phyloP scores from a whole-genome alignment of 2,797 vertebrate species.

The Capromys pilorides region DNA sequence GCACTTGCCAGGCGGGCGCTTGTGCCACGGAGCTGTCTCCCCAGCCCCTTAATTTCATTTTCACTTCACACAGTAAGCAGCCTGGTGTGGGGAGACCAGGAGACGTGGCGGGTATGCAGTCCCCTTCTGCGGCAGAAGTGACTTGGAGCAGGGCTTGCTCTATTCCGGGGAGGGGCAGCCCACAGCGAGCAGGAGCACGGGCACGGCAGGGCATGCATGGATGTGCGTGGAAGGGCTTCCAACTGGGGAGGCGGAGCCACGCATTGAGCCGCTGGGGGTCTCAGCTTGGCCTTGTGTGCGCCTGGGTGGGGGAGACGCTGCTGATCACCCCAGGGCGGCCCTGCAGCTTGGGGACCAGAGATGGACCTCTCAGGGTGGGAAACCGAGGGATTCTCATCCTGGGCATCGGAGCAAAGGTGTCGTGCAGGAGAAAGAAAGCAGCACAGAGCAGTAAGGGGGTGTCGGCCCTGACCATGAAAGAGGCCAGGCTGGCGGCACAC shows the following conservation, averaged over 20 bases:
- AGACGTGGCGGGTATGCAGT: fast-evolving
- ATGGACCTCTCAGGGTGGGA: background rate
- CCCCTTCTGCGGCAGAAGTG: too few species aligned
- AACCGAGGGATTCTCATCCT: background rate
- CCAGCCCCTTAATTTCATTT: background rate
- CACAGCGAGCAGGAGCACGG: background rate
- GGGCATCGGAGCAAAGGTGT: background rate
- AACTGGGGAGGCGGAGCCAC: background rate
- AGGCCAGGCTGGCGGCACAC: background rate
- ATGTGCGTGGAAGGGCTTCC: background rate
- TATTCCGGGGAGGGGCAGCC: background rate
- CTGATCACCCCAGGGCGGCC: too few species aligned
- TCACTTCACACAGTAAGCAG: background rate
- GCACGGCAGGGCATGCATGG: too few species aligned
- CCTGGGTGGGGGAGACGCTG: too few species aligned
- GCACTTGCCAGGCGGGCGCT: too few species aligned
- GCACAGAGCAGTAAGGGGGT: background rate
- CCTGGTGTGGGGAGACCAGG: too few species aligned
- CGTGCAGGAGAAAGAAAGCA: background rate
- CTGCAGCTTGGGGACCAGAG: background rate
- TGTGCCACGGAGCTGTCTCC: too few species aligned
- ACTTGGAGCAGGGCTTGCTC: background rate
- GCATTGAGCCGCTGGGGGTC: background rate
- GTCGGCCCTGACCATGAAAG: background rate
- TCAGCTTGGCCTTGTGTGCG: background rate